Percentiles rank a stretch among this genome's conserved stretches.
phyloP scores from a whole-genome alignment of 2,888 invertebrate genomes.

The Smittia aterrima region DNA sequence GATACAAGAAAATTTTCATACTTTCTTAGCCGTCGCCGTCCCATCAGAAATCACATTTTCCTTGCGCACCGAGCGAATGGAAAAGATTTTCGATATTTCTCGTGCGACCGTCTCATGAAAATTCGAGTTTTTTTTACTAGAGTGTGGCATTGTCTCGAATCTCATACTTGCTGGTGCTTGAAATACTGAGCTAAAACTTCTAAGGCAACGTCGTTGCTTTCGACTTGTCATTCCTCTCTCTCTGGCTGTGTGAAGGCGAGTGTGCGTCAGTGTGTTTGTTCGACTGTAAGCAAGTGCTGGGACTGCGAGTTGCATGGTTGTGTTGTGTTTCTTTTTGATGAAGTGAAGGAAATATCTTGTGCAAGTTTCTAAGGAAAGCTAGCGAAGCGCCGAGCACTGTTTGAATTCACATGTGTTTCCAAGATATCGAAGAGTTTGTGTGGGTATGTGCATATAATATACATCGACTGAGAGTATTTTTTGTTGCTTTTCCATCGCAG shows the following conservation, averaged over 20 bases:
- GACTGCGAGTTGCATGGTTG: neutral
- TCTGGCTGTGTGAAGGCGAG: neutral
- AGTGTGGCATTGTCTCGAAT: constrained; percentile 28
- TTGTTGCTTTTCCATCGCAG: constrained; percentile 20
- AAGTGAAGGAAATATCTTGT: neutral
- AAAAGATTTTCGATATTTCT: constrained; percentile 40
- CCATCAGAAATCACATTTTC: constrained; percentile 26
- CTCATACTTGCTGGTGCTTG: constrained; percentile 26
- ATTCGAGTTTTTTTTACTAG: constrained; percentile 13
- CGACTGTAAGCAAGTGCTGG: constrained; percentile 28
- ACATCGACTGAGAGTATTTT: constrained; percentile 13
- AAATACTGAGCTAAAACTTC: constrained; percentile 40
- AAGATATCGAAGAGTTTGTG: constrained; percentile 29
- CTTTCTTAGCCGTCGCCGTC: constrained; percentile 38
- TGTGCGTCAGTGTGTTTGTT: neutral
- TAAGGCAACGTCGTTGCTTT: constrained; percentile 42
- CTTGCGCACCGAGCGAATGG: neutral
- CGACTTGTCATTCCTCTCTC: constrained; percentile 39
- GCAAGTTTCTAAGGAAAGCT: neutral
- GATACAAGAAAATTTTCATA: constrained; percentile 26
- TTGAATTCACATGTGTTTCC: neutral
- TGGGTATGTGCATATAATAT: constrained; percentile 33
- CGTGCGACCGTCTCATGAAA: constrained; percentile 23
- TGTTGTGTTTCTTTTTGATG: neutral
- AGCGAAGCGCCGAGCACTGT: neutral